These are phyloP conservation scores for Spheniscus mendiculus DNA, from an alignment of 2,113 vertebrate genomes.

Conservation along the genomic window DNA sequence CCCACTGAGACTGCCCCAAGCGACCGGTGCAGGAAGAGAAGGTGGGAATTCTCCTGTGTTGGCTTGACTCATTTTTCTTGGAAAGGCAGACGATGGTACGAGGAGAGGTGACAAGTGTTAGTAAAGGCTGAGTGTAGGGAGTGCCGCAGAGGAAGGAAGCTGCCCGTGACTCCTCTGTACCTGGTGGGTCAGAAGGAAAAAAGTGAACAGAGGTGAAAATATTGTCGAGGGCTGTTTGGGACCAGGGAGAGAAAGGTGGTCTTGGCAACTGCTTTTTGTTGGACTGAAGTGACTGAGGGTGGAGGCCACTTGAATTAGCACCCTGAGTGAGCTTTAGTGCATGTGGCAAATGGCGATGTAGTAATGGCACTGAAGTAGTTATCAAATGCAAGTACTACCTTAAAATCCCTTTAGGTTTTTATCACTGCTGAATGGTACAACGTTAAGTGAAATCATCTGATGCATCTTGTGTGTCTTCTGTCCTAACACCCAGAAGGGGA, in stretches of 20 bases:
- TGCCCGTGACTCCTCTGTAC: background rate
- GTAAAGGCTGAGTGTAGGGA: background rate
- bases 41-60: background rate
- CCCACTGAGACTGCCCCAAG: background rate
- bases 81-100: accelerated
- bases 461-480: background rate
- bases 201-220: background rate
- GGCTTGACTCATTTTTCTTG: background rate
- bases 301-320: background rate
- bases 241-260: background rate
- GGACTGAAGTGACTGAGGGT: background rate
- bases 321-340: background rate
- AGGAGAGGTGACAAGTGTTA: background rate
- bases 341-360: background rate
- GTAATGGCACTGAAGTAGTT: background rate
- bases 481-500: background rate
- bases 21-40: background rate
- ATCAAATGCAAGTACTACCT: background rate
- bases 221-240: background rate
- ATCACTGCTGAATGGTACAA: background rate
- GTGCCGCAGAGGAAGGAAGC: background rate
- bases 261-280: background rate
- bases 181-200: background rate
- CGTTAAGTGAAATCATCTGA: background rate
- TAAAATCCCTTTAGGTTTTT: background rate